A percentile compares a stretch with the other conserved stretches of the same genome.
phyloP scores from a whole-genome alignment of 2,113 vertebrate genomes.

The Sorex araneus region DNA sequence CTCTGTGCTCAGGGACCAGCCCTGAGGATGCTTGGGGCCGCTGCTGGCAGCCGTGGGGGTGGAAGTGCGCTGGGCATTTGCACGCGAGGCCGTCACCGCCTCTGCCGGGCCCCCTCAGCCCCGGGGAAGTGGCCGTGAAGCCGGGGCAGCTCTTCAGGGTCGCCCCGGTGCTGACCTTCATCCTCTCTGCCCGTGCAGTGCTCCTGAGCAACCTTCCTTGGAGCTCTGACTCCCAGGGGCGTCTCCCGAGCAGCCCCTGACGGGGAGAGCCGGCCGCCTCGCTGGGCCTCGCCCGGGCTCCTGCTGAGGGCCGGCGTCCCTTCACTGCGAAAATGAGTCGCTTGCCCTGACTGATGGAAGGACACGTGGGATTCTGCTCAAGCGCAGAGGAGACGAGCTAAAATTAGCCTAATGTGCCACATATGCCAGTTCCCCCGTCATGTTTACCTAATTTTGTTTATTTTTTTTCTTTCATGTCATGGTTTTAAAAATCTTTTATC shows the following conservation, averaged over 20 bases:
- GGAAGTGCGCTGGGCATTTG: no score
- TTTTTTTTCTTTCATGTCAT: slow-evolving; percentile 80
- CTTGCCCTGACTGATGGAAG: slow-evolving; percentile 46
- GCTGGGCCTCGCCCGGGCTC: neutral
- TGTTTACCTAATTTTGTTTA: slow-evolving; percentile 81
- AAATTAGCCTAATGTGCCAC: slow-evolving; percentile 46
- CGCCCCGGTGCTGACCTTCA: no score
- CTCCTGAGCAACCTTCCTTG: no score
- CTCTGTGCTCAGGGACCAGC: no score
- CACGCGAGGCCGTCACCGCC: no score
- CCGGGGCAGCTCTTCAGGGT: no score
- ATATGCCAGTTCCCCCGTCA: slow-evolving; percentile 65
- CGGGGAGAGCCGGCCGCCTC: neutral
- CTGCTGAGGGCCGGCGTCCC: slow-evolving; percentile 33
- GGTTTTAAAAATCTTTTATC: slow-evolving; percentile 82
- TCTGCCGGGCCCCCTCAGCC: no score
- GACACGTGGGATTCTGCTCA: slow-evolving; percentile 35
- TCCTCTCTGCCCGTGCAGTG: no score
- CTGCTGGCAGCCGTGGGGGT: no score
- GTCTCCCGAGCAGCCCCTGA: neutral
- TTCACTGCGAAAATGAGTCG: slow-evolving; percentile 79
- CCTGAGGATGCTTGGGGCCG: no score
- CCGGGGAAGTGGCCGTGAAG: no score
- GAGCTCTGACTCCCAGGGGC: no score
- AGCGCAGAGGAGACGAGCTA: slow-evolving; percentile 74